Evolutionary conservation across 1,140 invertebrate species (phyloP).

Genomic region (Trichonephila clavata): DNA sequence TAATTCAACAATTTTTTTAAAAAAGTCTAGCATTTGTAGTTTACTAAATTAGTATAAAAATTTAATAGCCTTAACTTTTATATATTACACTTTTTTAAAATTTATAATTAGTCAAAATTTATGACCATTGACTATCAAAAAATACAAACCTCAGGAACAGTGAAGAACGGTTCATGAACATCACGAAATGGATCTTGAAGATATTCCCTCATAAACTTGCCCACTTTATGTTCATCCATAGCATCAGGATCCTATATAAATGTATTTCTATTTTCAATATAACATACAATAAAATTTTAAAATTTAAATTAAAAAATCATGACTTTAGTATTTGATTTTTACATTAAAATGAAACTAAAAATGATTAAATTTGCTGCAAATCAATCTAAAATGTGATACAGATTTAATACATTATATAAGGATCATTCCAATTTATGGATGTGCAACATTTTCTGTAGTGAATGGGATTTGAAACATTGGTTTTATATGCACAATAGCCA

Average conservation of each 20-base stretch:
- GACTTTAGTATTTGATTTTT: neutral
- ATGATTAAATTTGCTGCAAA: neutral
- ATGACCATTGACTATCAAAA: too few species aligned
- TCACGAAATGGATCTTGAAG: conserved; percentile 77
- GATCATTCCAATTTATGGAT: too few species aligned
- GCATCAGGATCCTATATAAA: conserved; percentile 54
- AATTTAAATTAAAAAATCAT: neutral
- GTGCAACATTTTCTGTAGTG: too few species aligned
- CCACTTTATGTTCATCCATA: conserved; percentile 68
- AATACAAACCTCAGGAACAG: conserved; percentile 80
- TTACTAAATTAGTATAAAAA: too few species aligned
- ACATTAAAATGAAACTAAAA: neutral
- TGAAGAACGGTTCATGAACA: conserved; percentile 80
- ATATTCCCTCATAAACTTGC: conserved; percentile 78
- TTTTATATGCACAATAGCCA: too few species aligned
- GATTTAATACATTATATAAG: neutral
- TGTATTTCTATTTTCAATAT: neutral
- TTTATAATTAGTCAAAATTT: too few species aligned
- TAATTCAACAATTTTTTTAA: too few species aligned
- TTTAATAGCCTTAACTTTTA: too few species aligned
- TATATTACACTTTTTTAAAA: too few species aligned
- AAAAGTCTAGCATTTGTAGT: too few species aligned
- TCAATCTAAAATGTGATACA: neutral
- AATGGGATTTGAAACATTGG: too few species aligned
- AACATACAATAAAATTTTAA: neutral